phyloP scores from a whole-genome alignment of 2,888 invertebrate species.

The Troides oblongomaculatus region DNA sequence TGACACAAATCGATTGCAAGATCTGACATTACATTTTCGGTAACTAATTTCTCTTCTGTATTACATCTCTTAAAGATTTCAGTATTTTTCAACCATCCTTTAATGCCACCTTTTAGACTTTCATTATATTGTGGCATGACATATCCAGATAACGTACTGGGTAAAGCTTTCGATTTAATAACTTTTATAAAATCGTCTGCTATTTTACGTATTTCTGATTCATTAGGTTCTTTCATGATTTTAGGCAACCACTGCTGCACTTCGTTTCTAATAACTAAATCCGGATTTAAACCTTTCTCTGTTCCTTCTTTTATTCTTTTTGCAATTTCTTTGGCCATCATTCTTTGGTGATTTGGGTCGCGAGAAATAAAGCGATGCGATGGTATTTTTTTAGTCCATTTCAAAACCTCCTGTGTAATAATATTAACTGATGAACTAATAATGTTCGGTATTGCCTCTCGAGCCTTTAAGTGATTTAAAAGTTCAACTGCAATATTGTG shows the following conservation, averaged over 20 bases:
- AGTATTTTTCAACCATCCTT: constrained; percentile 14
- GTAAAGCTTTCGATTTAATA: constrained; percentile 3
- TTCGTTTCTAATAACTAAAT: constrained; percentile 13
- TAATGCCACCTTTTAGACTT: constrained; percentile 10
- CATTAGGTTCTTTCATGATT: constrained; percentile 17
- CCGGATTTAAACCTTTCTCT: constrained; percentile 6
- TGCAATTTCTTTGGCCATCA: constrained; percentile 16
- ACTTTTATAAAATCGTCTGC: constrained; percentile 9
- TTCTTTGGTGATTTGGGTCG: constrained; percentile 14
- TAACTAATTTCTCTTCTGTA: constrained; percentile 6
- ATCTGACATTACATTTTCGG: constrained; percentile 19
- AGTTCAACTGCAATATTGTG: constrained; percentile 11
- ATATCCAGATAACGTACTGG: background rate
- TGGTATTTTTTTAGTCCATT: constrained; percentile 21
- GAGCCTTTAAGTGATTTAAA: constrained; percentile 12
- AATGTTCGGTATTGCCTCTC: background rate
- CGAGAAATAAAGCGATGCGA: constrained; percentile 12
- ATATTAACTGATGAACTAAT: background rate
- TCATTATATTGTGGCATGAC: background rate
- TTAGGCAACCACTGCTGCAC: constrained; percentile 22
- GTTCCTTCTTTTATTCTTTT: constrained; percentile 8
- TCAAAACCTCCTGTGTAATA: constrained; percentile 9
- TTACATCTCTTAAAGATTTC: constrained; percentile 12
- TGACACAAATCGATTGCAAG: constrained; percentile 17
- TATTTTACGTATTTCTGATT: constrained; percentile 9